Base-by-base conservation (phyloP, 2,797 vertebrate species). In the Bradypodion ventrale region DNA sequence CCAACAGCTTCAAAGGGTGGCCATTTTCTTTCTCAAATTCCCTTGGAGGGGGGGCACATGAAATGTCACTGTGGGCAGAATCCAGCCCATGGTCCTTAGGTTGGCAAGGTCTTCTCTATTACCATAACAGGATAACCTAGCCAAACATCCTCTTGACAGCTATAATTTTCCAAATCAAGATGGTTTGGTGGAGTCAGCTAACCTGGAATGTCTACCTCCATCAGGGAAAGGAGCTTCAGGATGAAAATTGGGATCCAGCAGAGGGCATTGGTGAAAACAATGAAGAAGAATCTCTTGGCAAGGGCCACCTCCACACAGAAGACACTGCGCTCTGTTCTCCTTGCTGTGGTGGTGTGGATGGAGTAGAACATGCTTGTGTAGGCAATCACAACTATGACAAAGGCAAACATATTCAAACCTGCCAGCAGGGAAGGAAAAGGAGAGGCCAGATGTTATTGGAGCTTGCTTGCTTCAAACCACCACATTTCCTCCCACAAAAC, bases 161-260 rank as follows among this genome's bases (percentile, higher is more conserved):
- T 19, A 16, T 52, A 19, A n/a, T 77, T 78, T 42, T 10, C 68
- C 23, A 42, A 12, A 37, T 40, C 9, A 44, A 23, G 13, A 5
- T 9, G 2, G 37, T 23, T n/a, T 60, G 21, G 10, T 4, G 2
- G 21, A 23, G 46, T 16, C 5, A 42, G 0, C 32, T 83, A 13
- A 96, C 95, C 95, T 92, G 95, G 91, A 32, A 95, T 94, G 74
- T 95, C 93, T 81, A 94, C 87, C 63, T 94, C 86, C 68, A 96
- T 90, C 72, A 93, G 91, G 19, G 93, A 96, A 6, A 96, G 89
- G 56, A 93, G 90, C 87, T 93, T 92, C 59, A 95, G 92, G 63
- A 96, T 80, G 78, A 95, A 90, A 86, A 95, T 93, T 37, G 95
- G 94, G 29, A 94, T 95, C 94, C 95, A 95, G 91, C 95, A 96